Percentiles rank a stretch among this genome's conserved stretches.
phyloP scores from a whole-genome alignment of 2,113 vertebrate genomes.

The Riparia riparia region DNA sequence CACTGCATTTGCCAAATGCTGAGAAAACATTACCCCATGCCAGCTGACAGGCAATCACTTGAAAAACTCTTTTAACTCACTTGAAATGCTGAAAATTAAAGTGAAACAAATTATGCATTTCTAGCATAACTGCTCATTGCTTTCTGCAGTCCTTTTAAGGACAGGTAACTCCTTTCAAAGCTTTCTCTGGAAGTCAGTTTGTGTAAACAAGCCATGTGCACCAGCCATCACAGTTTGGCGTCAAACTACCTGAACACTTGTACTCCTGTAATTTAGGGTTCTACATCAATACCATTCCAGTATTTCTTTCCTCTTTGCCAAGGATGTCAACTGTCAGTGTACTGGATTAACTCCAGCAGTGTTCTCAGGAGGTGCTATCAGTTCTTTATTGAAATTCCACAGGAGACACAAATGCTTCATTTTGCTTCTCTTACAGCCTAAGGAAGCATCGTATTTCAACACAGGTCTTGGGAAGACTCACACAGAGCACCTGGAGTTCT shows the following conservation, averaged over 20 bases:
- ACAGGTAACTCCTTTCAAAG: not conserved
- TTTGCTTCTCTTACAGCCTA: not conserved
- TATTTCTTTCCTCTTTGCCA: not conserved
- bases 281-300: not conserved
- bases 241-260: not conserved
- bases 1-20: not conserved
- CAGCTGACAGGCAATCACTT: not conserved
- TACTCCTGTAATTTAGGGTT: not conserved
- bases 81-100: not conserved
- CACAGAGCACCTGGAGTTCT: not conserved
- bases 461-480: not conserved
- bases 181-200: not conserved
- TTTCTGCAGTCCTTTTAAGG: not conserved
- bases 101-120: not conserved
- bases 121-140: not conserved
- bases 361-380: not conserved
- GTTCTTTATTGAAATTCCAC: not conserved
- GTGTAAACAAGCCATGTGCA: not conserved
- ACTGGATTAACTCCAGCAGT: not conserved
- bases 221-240: not conserved
- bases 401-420: not conserved
- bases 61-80: not conserved
- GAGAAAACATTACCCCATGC: not conserved
- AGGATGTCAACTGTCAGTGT: not conserved
- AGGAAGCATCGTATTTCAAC: not conserved